These are phyloP conservation scores for Zosterops lateralis DNA, from an alignment of 2,113 vertebrate species.

Conservation along the genomic window DNA sequence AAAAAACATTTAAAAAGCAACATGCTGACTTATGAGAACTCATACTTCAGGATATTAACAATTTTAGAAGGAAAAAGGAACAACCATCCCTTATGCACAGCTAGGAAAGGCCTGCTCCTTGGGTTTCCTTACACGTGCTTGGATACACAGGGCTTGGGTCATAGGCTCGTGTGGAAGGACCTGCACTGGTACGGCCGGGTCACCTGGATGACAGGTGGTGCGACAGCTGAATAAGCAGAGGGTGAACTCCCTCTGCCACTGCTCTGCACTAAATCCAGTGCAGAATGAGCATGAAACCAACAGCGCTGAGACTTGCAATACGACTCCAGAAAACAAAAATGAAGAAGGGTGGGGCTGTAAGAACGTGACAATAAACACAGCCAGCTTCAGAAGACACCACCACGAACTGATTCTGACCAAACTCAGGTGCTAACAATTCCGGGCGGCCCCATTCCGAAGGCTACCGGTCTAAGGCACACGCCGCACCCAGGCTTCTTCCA, in stretches of 20 bases:
- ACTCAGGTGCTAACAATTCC: fast-evolving
- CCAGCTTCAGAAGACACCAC: not conserved
- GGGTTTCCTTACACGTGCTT: fast-evolving
- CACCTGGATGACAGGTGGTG: not conserved
- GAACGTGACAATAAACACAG: not conserved
- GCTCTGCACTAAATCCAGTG: not conserved
- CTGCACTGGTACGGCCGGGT: no score
- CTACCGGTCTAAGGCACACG: fast-evolving
- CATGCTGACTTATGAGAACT: fast-evolving
- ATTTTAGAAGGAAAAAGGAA: not conserved
- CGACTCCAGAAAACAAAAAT: not conserved
- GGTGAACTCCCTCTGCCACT: not conserved
- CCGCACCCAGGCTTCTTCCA: no score
- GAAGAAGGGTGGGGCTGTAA: not conserved
- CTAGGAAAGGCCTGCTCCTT: not conserved
- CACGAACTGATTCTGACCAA: not conserved
- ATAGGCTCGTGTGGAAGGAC: no score
- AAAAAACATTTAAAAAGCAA: not conserved
- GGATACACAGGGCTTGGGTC: not conserved
- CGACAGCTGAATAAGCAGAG: fast-evolving
- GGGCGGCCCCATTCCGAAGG: not conserved
- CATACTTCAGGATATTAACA: not conserved
- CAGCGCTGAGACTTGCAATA: not conserved
- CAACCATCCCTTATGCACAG: not conserved
- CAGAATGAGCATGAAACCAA: not conserved